Evolutionary conservation across 2,888 invertebrate genomes (phyloP).

Genomic region (Folsomia candida): DNA sequence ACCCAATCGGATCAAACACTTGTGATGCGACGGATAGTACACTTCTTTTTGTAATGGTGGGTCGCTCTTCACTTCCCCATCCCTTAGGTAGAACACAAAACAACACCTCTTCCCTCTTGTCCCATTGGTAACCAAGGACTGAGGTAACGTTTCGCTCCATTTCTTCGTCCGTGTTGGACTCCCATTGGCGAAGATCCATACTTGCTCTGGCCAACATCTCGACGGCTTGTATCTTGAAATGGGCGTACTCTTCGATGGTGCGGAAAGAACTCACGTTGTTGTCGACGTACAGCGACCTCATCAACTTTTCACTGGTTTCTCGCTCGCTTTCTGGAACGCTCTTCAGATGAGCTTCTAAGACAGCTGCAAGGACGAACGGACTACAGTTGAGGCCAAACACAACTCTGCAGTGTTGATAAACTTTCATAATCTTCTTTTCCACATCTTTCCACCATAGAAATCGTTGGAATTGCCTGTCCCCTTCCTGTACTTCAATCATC

Average conservation of each 20-base stretch:
- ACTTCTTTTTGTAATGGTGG: too few species aligned
- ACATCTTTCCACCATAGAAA: conserved; percentile 32
- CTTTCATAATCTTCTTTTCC: neutral
- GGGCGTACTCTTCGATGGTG: neutral
- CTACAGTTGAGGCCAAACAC: conserved; percentile 17
- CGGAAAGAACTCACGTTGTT: conserved; percentile 13
- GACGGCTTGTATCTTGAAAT: too few species aligned
- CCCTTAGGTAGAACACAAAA: too few species aligned
- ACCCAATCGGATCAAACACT: too few species aligned
- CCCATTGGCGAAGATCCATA: too few species aligned
- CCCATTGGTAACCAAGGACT: too few species aligned
- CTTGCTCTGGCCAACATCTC: too few species aligned
- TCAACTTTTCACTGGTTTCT: neutral
- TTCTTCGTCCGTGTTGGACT: too few species aligned
- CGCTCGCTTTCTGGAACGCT: neutral
- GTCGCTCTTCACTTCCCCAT: too few species aligned
- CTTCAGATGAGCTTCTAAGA: neutral
- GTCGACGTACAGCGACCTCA: conserved; percentile 13
- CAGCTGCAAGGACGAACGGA: conserved; percentile 15
- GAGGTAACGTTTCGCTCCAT: too few species aligned
- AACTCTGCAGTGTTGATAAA: conserved; percentile 9
- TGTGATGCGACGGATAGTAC: too few species aligned
- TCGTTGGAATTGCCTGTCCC: conserved; percentile 20
- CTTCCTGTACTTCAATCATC: conserved; percentile 13
- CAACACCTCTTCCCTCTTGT: too few species aligned